Evolutionary conservation across 2,113 vertebrate genomes (phyloP).

Genomic region (Struthio camelus): DNA sequence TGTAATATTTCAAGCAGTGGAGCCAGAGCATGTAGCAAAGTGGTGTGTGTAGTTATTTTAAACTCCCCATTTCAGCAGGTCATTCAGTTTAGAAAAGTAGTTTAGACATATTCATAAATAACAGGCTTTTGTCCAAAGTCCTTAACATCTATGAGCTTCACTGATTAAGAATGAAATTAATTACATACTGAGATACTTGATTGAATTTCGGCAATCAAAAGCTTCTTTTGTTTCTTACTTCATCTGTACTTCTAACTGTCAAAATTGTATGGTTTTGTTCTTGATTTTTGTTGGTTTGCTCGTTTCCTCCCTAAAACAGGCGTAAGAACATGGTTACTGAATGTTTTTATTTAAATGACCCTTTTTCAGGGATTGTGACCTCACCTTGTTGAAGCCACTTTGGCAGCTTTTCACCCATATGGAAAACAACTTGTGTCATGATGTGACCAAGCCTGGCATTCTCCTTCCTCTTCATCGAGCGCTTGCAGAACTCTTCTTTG

Average conservation of each 20-base stretch:
- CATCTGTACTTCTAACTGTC: not conserved
- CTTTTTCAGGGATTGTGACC: constrained; percentile 85
- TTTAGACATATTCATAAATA: not conserved
- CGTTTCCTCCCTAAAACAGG: not conserved
- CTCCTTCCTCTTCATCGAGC: constrained; percentile 94
- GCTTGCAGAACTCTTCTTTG: constrained; percentile 94
- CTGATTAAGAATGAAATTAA: not conserved
- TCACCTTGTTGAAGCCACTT: constrained; percentile 89
- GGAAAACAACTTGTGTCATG: constrained; percentile 86
- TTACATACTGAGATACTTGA: not conserved
- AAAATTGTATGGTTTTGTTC: not conserved
- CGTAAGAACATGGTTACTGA: not conserved
- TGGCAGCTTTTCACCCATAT: constrained; percentile 94
- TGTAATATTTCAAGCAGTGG: not conserved
- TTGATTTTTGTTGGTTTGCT: not conserved
- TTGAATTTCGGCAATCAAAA: not conserved
- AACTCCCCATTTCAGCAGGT: not conserved
- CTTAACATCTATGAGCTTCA: not conserved
- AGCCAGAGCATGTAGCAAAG: not conserved
- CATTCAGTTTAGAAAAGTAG: not conserved
- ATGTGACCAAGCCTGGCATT: constrained; percentile 84
- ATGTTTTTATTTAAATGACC: not conserved
- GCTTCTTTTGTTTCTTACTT: not conserved
- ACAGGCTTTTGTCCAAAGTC: not conserved
- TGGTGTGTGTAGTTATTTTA: not conserved